Base-by-base conservation (phyloP, 2,888 invertebrate species). In the Sminthurinus aureus region DNA sequence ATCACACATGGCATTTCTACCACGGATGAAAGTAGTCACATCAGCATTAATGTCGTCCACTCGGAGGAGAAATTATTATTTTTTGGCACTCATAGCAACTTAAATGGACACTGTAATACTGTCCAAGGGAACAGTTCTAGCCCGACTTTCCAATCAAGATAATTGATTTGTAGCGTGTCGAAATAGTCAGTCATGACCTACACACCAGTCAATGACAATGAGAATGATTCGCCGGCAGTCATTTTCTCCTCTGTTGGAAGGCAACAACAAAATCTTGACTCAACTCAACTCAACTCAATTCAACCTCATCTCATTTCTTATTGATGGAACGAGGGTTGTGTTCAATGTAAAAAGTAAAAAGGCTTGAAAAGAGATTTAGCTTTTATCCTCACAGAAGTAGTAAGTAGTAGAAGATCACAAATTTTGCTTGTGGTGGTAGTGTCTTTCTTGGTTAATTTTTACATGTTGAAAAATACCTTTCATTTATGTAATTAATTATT, bases 21-120 rank as follows among this genome's bases (percentile, higher is more conserved):
- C 1, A 38, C 1, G 38, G 58, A 15, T 71, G 22, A 76, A 58
- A 51, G 38, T 51, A 51, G 50, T 75, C 51, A 38, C 50, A 75
- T 76, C 76, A 76, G 76, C 76, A 76, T 11, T 20, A 58, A 52
- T 76, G 76, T 76, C 58, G 76, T 76, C 76, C 76, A 76, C 76
- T 76, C 24, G 11, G 26, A 73, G 15, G 58, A 76, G 50, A 76
- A 76, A 75, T 52, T 75, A 58, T 58, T 58, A 38, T 38, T 58
- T 58, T 58, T 58, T 52, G 75, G 75, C 11, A 75, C 50, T 20
- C n/a, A 18, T 64, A 64, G 3, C 15, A n/a, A 64, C 64, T 18
- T 18, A 64, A 64, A n/a, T 20, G 67, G n/a, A n/a, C n/a, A n/a
- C n/a, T n/a, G n/a, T n/a, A n/a, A n/a, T n/a, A n/a, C 6, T 38